These are phyloP conservation scores for Apotomis betuletana DNA, from an alignment of 2,888 invertebrate genomes.

Conservation along the genomic window DNA sequence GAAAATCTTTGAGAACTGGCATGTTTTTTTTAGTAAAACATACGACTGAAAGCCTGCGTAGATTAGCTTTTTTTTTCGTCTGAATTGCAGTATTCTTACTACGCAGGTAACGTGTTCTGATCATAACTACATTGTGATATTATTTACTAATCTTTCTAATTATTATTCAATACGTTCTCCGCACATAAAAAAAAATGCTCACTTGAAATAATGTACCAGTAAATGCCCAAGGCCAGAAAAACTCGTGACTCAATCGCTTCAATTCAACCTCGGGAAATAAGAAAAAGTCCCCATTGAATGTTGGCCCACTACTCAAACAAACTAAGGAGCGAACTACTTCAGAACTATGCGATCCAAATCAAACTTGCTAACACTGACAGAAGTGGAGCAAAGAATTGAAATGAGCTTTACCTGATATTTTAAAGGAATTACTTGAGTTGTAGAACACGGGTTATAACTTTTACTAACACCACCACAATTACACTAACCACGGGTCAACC, in stretches of 20 bases:
- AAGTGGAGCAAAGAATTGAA: constrained; percentile 6
- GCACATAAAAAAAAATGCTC: background rate
- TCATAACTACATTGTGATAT: too few relatives aligned
- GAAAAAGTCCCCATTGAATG: constrained; percentile 31
- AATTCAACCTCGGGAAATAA: constrained; percentile 17
- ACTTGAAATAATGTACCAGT: background rate
- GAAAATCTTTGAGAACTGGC: too few relatives aligned
- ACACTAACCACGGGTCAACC: too few relatives aligned
- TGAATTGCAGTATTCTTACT: too few relatives aligned
- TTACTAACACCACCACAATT: too few relatives aligned
- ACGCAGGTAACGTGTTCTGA: too few relatives aligned
- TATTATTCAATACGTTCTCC: background rate
- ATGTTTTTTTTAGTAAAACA: too few relatives aligned
- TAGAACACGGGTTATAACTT: background rate
- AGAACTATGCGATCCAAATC: constrained; percentile 37
- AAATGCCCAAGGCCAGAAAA: constrained; percentile 13
- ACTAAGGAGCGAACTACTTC: constrained; percentile 16
- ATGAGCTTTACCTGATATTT: background rate
- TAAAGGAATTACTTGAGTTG: background rate
- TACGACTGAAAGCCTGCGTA: too few relatives aligned
- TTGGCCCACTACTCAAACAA: constrained; percentile 23
- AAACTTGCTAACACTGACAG: constrained; percentile 18
- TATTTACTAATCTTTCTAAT: background rate
- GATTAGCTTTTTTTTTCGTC: too few relatives aligned
- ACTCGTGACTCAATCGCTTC: constrained; percentile 14